phyloP scores from a whole-genome alignment of 2,888 invertebrate species.

The Parelbella ahira region DNA sequence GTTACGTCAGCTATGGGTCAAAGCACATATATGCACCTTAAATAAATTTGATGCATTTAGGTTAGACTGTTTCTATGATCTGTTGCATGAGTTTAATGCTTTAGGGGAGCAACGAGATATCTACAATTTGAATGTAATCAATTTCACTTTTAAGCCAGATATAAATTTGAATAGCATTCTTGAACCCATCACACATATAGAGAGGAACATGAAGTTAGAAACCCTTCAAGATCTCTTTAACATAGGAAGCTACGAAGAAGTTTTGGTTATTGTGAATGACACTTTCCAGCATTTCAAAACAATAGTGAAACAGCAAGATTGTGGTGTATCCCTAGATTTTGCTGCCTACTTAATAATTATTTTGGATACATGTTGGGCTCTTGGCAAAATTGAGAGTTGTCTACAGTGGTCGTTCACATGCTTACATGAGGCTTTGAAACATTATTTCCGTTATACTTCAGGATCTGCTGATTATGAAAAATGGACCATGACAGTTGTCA shows the following conservation, averaged over 20 bases:
- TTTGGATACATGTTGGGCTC: constrained; percentile 84
- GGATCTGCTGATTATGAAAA: constrained; percentile 67
- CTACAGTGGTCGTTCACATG: constrained; percentile 89
- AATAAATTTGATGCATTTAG: constrained; percentile 65
- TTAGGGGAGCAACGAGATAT: constrained; percentile 60
- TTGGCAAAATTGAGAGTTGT: constrained; percentile 82
- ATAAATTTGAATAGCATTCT: constrained; percentile 58
- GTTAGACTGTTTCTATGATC: constrained; percentile 64
- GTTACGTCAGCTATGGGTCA: constrained; percentile 65
- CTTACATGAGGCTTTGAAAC: constrained; percentile 86
- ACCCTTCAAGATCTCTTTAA: constrained; percentile 85
- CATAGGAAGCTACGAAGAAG: constrained; percentile 82
- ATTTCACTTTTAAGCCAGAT: constrained; percentile 62
- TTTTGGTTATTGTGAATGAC: constrained; percentile 84
- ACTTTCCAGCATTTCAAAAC: constrained; percentile 82
- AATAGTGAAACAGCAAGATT: constrained; percentile 62
- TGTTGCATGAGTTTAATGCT: constrained; percentile 65
- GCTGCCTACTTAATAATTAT: constrained; percentile 81
- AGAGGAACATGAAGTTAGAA: constrained; percentile 79
- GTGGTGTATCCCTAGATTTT: constrained; percentile 75
- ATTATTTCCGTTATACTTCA: constrained; percentile 76
- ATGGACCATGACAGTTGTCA: constrained; percentile 67
- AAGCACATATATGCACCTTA: constrained; percentile 61
- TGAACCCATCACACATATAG: constrained; percentile 60
- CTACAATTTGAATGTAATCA: constrained; percentile 51